Evolutionary conservation across 1,140 invertebrate genomes (phyloP).

Genomic region (Drosophila miranda): DNA sequence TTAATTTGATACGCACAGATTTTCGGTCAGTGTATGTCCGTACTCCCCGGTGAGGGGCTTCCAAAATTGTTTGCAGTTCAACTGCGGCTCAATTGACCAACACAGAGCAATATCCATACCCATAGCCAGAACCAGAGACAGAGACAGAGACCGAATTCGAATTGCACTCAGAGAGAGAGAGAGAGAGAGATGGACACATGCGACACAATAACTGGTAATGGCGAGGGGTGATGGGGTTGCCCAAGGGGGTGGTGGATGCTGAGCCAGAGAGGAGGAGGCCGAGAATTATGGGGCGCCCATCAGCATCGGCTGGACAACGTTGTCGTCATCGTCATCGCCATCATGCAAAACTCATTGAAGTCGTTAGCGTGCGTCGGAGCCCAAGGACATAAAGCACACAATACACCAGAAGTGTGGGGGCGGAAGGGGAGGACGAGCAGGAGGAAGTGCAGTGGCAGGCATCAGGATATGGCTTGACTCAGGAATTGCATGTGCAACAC

Average conservation of each 20-base stretch:
- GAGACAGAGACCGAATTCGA: constrained; percentile 6
- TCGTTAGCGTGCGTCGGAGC: constrained; percentile 66
- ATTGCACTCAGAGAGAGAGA: neutral
- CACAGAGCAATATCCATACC: constrained; percentile 21
- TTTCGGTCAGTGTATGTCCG: constrained; percentile 46
- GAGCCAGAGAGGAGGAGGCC: neutral
- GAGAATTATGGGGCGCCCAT: constrained; percentile 42
- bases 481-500: constrained; percentile 25
- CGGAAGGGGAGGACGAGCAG: neutral
- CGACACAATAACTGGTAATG: constrained; percentile 34
- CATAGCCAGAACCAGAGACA: neutral
- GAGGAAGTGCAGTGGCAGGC: constrained; percentile 8
- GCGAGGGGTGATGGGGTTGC: constrained; percentile 31
- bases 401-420: constrained; percentile 30
- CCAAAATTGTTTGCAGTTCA: constrained; percentile 76
- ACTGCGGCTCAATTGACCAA: constrained; percentile 73
- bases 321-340: constrained; percentile 49
- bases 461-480: constrained; percentile 27
- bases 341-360: constrained; percentile 79
- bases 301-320: constrained; percentile 40
- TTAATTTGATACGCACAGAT: constrained; percentile 76
- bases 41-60: constrained; percentile 15
- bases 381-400: constrained; percentile 72
- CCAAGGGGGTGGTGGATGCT: neutral
- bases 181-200: constrained; percentile 13